A percentile compares a stretch with the other conserved stretches of the same genome.
Evolutionary conservation across 2,888 invertebrate genomes (phyloP).

Genomic region (Drosophila affinis): DNA sequence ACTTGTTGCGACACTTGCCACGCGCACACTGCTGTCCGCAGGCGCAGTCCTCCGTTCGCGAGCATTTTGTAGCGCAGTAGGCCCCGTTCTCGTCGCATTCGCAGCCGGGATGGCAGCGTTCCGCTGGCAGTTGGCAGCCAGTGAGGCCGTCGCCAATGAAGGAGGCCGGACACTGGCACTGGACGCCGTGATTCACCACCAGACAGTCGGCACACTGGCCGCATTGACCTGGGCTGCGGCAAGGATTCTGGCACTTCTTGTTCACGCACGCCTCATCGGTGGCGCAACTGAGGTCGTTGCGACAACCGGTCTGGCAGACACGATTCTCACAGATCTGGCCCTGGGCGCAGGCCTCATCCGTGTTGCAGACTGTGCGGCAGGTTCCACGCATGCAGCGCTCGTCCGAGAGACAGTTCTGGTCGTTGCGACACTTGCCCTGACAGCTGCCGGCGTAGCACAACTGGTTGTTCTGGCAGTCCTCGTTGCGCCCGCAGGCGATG

Average conservation of each 20-base stretch:
- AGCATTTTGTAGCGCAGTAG: slow-evolving; percentile 90
- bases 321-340: slow-evolving; percentile 95
- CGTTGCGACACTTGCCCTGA: slow-evolving; percentile 91
- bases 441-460: slow-evolving; percentile 92
- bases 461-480: slow-evolving; percentile 89
- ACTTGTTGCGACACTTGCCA: slow-evolving; percentile 90
- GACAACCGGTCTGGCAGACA: slow-evolving; percentile 93
- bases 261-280: slow-evolving; percentile 91
- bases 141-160: slow-evolving; percentile 92
- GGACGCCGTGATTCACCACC: slow-evolving; percentile 92
- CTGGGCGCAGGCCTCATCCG: slow-evolving; percentile 90
- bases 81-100: slow-evolving; percentile 91
- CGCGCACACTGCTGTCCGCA: slow-evolving; percentile 92
- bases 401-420: slow-evolving; percentile 91
- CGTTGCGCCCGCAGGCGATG: slow-evolving; percentile 87
- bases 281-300: slow-evolving; percentile 92
- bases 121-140: slow-evolving; percentile 89
- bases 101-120: slow-evolving; percentile 90
- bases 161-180: slow-evolving; percentile 92
- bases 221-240: slow-evolving; percentile 89
- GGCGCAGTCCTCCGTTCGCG: slow-evolving; percentile 88
- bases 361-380: slow-evolving; percentile 94
- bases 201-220: slow-evolving; percentile 93
- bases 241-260: slow-evolving; percentile 92
- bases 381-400: slow-evolving; percentile 93